Conservation (phyloP, 92 coral and sea anemone genomes). For the Anthopleura xanthogrammica region DNA sequence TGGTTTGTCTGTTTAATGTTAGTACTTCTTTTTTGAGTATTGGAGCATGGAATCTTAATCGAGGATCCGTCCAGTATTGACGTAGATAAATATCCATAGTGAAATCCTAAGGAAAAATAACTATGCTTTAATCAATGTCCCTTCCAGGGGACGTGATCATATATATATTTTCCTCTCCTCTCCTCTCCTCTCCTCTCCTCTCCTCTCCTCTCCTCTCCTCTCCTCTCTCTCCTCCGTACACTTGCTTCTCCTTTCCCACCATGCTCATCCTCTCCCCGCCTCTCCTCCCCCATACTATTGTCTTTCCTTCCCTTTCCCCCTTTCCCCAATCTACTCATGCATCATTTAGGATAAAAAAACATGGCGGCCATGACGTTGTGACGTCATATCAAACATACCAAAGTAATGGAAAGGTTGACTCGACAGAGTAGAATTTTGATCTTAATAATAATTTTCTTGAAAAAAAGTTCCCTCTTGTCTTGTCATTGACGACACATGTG, state of each 20-base stretch:
- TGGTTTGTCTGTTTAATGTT: conserved; percentile 89
- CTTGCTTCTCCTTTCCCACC: not conserved
- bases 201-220: not conserved
- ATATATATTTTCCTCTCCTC: not conserved
- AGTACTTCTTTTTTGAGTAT: conserved; percentile 45
- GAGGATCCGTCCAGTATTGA: conserved; percentile 96
- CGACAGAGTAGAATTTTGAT: too few relatives aligned
- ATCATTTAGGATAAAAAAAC: too few relatives aligned
- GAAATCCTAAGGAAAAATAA: conserved; percentile 61
- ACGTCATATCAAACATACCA: too few relatives aligned
- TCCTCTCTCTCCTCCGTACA: too few relatives aligned
- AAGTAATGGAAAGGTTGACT: too few relatives aligned
- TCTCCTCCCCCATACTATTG: too few relatives aligned
- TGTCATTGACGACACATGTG: not conserved
- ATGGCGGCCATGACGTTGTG: too few relatives aligned
- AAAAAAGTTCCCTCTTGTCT: too few relatives aligned
- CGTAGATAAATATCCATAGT: conserved; percentile 92
- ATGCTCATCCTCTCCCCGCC: not conserved
- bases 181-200: not conserved
- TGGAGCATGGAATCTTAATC: conserved; percentile 57
- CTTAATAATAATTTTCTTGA: too few relatives aligned
- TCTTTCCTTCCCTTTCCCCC: too few relatives aligned
- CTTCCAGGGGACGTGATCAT: not conserved
- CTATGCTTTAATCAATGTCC: not conserved
- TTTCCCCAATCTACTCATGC: too few relatives aligned